Percentiles rank a stretch among this genome's conserved stretches.
phyloP scores from a whole-genome alignment of 2,888 invertebrate genomes.

The Chrysodeixis includens region DNA sequence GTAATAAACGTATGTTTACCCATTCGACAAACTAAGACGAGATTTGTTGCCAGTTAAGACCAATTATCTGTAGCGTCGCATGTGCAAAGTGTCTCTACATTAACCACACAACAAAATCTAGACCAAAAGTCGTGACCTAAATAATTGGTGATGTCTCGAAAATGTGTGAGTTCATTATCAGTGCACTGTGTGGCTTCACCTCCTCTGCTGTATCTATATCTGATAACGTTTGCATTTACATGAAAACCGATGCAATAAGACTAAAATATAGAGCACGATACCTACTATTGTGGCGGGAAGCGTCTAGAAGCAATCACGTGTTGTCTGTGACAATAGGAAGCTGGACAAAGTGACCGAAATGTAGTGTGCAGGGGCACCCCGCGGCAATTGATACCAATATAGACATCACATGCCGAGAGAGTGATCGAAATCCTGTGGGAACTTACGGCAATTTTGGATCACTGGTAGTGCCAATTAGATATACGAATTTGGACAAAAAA shows the following conservation, averaged over 20 bases:
- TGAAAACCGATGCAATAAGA: not conserved
- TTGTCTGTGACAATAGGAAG: slow-evolving; percentile 18
- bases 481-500: too few species aligned
- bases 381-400: slow-evolving; percentile 51
- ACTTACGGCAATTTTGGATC: not conserved
- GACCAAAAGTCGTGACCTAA: not conserved
- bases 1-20: too few species aligned
- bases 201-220: not conserved
- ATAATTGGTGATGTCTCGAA: not conserved
- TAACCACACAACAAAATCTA: not conserved
- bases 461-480: too few species aligned
- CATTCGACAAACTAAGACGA: too few species aligned
- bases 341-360: slow-evolving; percentile 35
- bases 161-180: slow-evolving; percentile 16
- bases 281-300: not conserved
- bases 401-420: slow-evolving; percentile 26
- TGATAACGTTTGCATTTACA: slow-evolving; percentile 1
- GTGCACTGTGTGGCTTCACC: slow-evolving; percentile 7
- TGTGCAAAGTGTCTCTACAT: not conserved
- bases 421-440: not conserved
- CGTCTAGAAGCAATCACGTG: not conserved
- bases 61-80: too few species aligned
- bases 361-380: slow-evolving; percentile 29
- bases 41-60: too few species aligned
- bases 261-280: not conserved